Base-by-base conservation (phyloP, 2,113 vertebrate genomes). In the Pavo muticus region DNA sequence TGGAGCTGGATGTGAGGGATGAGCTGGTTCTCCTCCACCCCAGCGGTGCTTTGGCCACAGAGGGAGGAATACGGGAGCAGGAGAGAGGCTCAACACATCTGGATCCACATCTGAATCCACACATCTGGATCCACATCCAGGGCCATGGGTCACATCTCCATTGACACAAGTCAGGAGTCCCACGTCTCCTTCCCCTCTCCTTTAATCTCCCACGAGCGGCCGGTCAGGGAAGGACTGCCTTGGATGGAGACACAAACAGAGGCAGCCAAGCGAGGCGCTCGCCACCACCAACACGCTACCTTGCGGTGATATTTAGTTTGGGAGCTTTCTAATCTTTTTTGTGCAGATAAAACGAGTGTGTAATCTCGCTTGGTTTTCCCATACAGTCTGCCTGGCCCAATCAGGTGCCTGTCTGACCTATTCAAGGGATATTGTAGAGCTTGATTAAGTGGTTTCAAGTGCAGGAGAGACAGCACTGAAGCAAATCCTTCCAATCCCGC, bases 101-200 rank as follows among this genome's bases (percentile, higher is more conserved):
- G 32, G 68, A 78, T 23, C 37, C 60, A 29, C 27, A 29, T 54
- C 76, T 35, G 32, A 63, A 78, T 23, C 37, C 54, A 40, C 24
- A 44, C 13, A 0, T 32, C 76, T 32, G 29, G 68, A 78, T 18
- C 39, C 91, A 50, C 39, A 24, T 8, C 79, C 5, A 44, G 3
- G 0, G 0, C 37, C 1, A 1, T 1, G 56, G 69, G 35, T 14
- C 19, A 0, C 1, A 1, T 4, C 50, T 40, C 73, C 44, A 37
- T 50, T 8, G 4, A 59, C 0, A 3, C 1, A 32, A 72, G 52
- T 52, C 48, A 21, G 40, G 37, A 57, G 6, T 8, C 70, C 73
- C 54, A 44, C 0, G 1, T 44, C 18, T n/a, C 29, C 20, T 3
- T 54, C n/a, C 20, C 7, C 17, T 29, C 16, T 56, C 30, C 64